These are phyloP conservation scores for Nineta flava DNA, from an alignment of 2,888 invertebrate species.

Conservation along the genomic window DNA sequence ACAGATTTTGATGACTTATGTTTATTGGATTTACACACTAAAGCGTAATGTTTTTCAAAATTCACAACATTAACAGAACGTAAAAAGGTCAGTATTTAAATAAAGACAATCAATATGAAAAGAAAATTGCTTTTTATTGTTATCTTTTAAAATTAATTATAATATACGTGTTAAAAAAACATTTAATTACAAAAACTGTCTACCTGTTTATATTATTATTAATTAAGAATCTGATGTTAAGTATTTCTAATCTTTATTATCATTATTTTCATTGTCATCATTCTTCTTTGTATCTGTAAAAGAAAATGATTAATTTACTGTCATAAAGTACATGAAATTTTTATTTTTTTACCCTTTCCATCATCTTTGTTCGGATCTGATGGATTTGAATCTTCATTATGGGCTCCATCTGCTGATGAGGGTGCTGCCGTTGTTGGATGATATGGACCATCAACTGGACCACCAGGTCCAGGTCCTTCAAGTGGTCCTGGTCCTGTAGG, in stretches of 20 bases:
- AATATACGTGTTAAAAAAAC: neutral
- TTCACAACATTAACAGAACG: too few species aligned
- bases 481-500: constrained; percentile 15
- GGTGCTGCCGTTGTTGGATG: neutral
- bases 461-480: constrained; percentile 12
- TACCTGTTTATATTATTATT: neutral
- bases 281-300: neutral
- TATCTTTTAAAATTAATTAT: neutral
- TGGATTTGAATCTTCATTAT: neutral
- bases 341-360: neutral
- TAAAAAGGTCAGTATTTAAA: too few species aligned
- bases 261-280: constrained; percentile 1
- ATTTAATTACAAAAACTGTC: neutral
- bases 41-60: too few species aligned
- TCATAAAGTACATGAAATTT: neutral
- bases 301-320: neutral
- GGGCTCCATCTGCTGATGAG: neutral
- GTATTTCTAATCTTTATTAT: neutral
- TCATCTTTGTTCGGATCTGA: neutral
- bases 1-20: too few species aligned
- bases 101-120: too few species aligned
- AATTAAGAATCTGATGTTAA: too few species aligned
- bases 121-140: neutral
- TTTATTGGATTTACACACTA: too few species aligned
- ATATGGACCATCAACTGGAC: neutral